Evolutionary conservation across 2,797 vertebrate genomes (phyloP), one percentile per base, ranked within the genome.

Genomic region (Spondyliosoma cantharus): DNA sequence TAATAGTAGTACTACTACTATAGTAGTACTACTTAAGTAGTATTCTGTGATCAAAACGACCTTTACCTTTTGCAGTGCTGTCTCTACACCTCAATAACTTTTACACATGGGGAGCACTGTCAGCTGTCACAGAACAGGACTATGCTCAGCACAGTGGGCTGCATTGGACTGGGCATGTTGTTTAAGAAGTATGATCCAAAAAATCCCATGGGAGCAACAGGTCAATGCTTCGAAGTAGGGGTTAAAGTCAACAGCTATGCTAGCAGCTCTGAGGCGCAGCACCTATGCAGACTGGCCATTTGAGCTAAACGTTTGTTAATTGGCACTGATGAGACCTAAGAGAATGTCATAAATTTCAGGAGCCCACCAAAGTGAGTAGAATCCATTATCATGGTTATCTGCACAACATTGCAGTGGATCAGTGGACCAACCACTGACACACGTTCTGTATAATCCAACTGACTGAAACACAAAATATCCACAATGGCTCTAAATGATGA

Each of bases 71-170:
- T 65, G 32, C 12, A 14, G 24, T 17, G 43, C 25, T n/a, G 54
- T 43, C 27, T 60, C 19, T 8, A 43, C 42, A 57, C 24, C n/a
- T 37, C 17, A 43, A 12, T 12, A 45, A 43, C 49, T 49, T 61
- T 54, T 50, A 22, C 42, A 76, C 53, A 74, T 61, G 17, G 8
- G 25, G 25, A 48, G 19, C 48, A n/a, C 49, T 61, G 54, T 8
- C 13, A 48, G 25, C 32, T 60, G 43, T 61, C 63, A 69, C 29
- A 57, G 4, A 48, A 24, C 20, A 54, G 15, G 27, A 53, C 42
- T 22, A 22, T 4, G 8, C n/a, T 20, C 48, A 50, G 48, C 48
- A 3, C 48, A 17, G 19, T 3, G 19, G 19, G 1, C 52, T 27
- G 15, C 7, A 4, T 27, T 9, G 22, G 15, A 3, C 7, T 16